A percentile compares a stretch with the other conserved stretches of the same genome.
phyloP scores from a whole-genome alignment of 2,888 invertebrate species.

The Chrysotoxum bicinctum region DNA sequence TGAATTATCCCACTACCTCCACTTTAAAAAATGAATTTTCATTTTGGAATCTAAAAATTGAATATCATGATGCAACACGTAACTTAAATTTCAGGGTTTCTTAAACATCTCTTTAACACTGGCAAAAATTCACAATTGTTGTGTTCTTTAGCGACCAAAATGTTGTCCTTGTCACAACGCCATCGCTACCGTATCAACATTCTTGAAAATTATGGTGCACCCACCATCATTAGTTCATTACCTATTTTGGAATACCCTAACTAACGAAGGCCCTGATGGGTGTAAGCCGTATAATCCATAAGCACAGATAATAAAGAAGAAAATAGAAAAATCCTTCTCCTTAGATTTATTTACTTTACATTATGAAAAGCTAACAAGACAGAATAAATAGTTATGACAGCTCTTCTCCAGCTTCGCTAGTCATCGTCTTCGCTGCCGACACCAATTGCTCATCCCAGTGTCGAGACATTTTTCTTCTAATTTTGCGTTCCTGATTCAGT shows the following conservation, averaged over 20 bases:
- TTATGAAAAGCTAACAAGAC: conserved; percentile 67
- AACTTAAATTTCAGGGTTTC: too few relatives aligned
- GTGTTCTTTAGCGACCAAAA: background rate
- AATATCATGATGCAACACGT: too few relatives aligned
- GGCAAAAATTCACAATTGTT: background rate
- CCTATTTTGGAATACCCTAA: background rate
- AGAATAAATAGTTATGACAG: conserved; percentile 71
- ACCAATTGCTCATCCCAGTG: conserved; percentile 32
- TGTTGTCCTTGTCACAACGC: background rate
- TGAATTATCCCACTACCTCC: too few relatives aligned
- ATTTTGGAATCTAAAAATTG: too few relatives aligned
- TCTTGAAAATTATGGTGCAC: background rate
- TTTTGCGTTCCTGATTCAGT: conserved; percentile 3
- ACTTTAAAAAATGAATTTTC: too few relatives aligned
- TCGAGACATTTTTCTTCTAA: background rate
- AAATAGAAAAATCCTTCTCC: conserved; percentile 7
- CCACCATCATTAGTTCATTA: background rate
- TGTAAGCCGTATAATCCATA: conserved; percentile 38
- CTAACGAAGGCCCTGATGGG: background rate
- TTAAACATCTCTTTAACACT: too few relatives aligned
- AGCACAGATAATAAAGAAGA: conserved; percentile 24
- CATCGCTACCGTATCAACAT: background rate
- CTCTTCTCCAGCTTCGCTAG: background rate
- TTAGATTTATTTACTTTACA: conserved; percentile 8
- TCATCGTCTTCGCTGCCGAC: background rate